Evolutionary conservation across 1,140 invertebrate species (phyloP).

Genomic region (Chrysoperla carnea): DNA sequence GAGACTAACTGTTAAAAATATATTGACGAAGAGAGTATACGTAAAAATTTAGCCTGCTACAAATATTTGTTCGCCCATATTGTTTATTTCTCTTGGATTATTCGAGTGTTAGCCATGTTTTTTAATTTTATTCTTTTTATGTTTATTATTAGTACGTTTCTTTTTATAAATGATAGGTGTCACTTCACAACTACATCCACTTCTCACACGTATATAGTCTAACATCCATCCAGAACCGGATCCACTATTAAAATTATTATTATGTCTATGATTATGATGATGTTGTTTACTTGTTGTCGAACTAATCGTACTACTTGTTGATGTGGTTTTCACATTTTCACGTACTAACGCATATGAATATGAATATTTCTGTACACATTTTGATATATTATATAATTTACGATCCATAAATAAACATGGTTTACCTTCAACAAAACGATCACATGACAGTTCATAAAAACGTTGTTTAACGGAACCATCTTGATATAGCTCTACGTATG

Average conservation of each 20-base stretch:
- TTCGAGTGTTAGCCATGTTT: no score
- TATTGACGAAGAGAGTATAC: no score
- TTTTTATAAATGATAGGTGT: slow-evolving; percentile 13
- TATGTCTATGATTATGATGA: slow-evolving; percentile 20
- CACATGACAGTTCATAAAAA: slow-evolving; percentile 69
- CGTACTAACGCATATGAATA: slow-evolving; percentile 67
- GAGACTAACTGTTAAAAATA: no score
- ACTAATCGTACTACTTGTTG: slow-evolving; percentile 6
- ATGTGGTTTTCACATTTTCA: slow-evolving; percentile 11
- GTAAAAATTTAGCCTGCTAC: no score
- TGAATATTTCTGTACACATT: slow-evolving; percentile 69
- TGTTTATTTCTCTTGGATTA: no score
- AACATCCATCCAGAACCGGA: slow-evolving; percentile 42
- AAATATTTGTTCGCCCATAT: no score
- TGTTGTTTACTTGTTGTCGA: slow-evolving; percentile 22
- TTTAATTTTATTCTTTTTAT: no score
- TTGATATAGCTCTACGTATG: slow-evolving; percentile 58
- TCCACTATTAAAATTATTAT: slow-evolving; percentile 30
- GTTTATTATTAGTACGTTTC: slow-evolving; percentile 4
- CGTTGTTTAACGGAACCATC: slow-evolving; percentile 35
- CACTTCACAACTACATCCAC: slow-evolving; percentile 67
- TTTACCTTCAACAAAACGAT: slow-evolving; percentile 43
- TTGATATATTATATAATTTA: slow-evolving; percentile 44
- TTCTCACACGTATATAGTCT: slow-evolving; percentile 65
- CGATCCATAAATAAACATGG: slow-evolving; percentile 61